Evolutionary conservation across 2,888 invertebrate species (phyloP).

Genomic region (Heteropelma amictum): DNA sequence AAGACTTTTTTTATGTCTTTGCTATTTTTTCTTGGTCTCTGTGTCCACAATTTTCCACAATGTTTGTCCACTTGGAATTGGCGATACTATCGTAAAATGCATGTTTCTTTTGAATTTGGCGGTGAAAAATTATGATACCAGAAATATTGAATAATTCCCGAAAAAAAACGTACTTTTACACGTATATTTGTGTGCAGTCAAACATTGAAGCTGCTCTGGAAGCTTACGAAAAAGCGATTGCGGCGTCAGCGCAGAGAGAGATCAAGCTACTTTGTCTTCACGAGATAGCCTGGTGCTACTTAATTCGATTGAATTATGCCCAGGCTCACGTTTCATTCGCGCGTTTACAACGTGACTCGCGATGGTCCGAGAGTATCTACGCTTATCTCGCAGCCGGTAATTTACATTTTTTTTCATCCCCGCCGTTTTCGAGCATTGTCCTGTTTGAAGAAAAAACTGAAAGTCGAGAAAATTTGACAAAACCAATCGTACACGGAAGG

Average conservation of each 20-base stretch:
- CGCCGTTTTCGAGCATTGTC: neutral
- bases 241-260: constrained; percentile 82
- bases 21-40: neutral
- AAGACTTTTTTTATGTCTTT: neutral
- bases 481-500: neutral
- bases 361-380: constrained; percentile 85
- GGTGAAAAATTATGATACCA: no score
- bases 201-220: constrained; percentile 81
- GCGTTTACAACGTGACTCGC: constrained; percentile 81
- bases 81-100: neutral
- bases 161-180: constrained; percentile 11
- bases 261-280: constrained; percentile 82
- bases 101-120: no score
- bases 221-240: constrained; percentile 81
- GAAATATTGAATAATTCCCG: neutral
- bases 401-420: neutral
- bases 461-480: neutral
- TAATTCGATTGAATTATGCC: constrained; percentile 82
- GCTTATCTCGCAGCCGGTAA: constrained; percentile 80
- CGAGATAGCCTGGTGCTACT: constrained; percentile 84
- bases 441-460: neutral
- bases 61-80: no score
- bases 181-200: constrained; percentile 76
- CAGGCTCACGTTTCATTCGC: constrained; percentile 79
- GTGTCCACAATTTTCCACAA: no score